Evolutionary conservation across 2,797 vertebrate genomes (phyloP).

Genomic region (Poecilia velifera): DNA sequence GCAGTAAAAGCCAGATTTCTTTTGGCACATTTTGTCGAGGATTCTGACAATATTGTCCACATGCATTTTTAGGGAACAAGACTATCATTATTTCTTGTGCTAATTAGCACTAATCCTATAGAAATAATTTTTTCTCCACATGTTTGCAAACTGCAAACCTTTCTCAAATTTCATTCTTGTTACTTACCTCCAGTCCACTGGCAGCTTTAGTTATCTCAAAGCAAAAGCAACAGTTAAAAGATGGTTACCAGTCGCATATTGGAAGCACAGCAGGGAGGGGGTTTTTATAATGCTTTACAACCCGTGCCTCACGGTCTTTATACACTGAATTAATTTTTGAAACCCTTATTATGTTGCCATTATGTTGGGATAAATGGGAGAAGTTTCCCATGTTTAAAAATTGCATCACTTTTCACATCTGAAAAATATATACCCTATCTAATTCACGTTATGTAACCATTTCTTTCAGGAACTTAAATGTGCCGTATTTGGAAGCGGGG

Average conservation of each 20-base stretch:
- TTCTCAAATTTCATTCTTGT: slow-evolving; percentile 62
- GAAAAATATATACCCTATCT: neutral
- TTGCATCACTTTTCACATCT: neutral
- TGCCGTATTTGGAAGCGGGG: slow-evolving; percentile 53
- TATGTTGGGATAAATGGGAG: neutral
- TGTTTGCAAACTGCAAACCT: slow-evolving; percentile 26
- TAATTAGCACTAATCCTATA: neutral
- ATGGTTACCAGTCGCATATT: slow-evolving; percentile 43
- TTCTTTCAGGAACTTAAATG: slow-evolving; percentile 26
- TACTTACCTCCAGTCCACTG: slow-evolving; percentile 62
- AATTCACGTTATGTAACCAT: slow-evolving; percentile 59
- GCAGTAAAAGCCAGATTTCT: neutral
- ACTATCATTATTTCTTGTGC: neutral
- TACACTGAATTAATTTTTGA: slow-evolving; percentile 11
- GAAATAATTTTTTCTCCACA: neutral
- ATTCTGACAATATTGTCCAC: neutral
- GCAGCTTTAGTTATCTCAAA: slow-evolving; percentile 23
- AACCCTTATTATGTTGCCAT: neutral
- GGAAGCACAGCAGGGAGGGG: slow-evolving; percentile 18
- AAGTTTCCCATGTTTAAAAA: neutral
- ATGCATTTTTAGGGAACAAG: neutral
- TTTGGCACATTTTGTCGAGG: neutral
- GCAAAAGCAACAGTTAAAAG: slow-evolving; percentile 36
- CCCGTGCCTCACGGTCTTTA: slow-evolving; percentile 12
- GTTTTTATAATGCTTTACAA: slow-evolving; percentile 38